phyloP scores from a whole-genome alignment of 2,113 vertebrate genomes.

The Tachycineta bicolor region DNA sequence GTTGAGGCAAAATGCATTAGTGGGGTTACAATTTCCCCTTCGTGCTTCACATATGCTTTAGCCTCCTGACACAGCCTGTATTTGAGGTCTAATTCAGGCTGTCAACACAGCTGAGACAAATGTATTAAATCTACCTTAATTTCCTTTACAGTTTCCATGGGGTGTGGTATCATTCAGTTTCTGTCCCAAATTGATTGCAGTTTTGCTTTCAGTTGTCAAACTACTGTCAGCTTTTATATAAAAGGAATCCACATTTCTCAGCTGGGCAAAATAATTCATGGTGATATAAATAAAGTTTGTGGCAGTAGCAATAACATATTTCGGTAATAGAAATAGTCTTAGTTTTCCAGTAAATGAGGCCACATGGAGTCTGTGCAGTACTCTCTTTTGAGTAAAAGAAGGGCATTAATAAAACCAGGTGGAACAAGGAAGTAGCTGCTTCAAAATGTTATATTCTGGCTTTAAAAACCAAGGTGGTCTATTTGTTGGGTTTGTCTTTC shows the following conservation, averaged over 20 bases:
- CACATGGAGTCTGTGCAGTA: neutral
- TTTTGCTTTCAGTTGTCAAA: slow-evolving; percentile 9
- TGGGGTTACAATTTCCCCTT: neutral
- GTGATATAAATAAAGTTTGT: neutral
- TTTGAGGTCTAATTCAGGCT: neutral
- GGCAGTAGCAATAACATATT: neutral
- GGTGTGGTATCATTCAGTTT: neutral
- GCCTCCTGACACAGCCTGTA: neutral
- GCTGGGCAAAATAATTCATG: slow-evolving; percentile 14
- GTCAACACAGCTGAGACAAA: neutral
- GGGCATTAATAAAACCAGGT: neutral
- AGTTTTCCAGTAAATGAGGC: neutral
- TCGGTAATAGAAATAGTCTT: neutral
- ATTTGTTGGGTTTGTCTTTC: neutral
- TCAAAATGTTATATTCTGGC: neutral
- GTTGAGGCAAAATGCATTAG: neutral
- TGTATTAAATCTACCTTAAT: slow-evolving; percentile 13
- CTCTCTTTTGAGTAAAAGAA: neutral
- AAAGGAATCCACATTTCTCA: neutral
- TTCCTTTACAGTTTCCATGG: neutral
- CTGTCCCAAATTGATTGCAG: neutral
- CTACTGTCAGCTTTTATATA: neutral
- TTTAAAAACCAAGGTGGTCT: neutral
- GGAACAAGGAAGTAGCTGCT: neutral
- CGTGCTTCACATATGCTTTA: neutral